A percentile compares a stretch with the other conserved stretches of the same genome.
Conservation (phyloP, 2,797 vertebrate genomes). For the Sebastes iracundus region DNA sequence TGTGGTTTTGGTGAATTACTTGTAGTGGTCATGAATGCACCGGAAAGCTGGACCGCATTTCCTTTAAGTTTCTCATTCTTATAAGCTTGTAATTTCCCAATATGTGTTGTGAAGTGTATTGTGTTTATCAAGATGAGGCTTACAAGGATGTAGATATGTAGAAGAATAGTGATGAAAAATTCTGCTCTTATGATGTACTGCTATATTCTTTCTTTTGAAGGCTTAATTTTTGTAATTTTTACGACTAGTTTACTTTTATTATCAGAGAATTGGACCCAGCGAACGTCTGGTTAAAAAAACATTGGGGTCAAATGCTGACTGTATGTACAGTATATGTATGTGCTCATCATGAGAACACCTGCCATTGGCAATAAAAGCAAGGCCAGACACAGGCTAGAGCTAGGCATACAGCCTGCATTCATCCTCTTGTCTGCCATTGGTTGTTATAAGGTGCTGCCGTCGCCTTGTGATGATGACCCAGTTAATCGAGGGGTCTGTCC, state of each 20-base stretch:
- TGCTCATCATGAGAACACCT: not conserved
- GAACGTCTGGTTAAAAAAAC: not conserved
- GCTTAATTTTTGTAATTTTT: not conserved
- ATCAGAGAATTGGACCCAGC: not conserved
- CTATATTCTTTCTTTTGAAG: not conserved
- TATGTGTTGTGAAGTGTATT: not conserved
- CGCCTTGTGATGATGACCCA: constrained; percentile 44
- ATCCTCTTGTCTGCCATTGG: not conserved
- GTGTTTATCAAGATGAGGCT: not conserved
- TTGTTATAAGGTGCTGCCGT: not conserved
- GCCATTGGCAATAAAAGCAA: not conserved
- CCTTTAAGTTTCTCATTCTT: constrained; percentile 11
- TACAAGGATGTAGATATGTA: not conserved
- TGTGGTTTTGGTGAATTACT: constrained; percentile 46
- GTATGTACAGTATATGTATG: not conserved
- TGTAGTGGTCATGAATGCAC: constrained; percentile 21
- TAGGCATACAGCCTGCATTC: constrained; percentile 1
- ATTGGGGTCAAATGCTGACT: not conserved
- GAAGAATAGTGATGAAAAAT: not conserved
- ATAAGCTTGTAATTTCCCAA: constrained; percentile 7
- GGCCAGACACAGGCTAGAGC: not conserved
- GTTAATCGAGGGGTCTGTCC: constrained; percentile 32
- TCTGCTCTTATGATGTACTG: not conserved
- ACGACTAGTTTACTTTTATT: not conserved
- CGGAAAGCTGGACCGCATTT: constrained; percentile 15